phyloP scores from a whole-genome alignment of 2,113 vertebrate genomes.

The Ictalurus furcatus region DNA sequence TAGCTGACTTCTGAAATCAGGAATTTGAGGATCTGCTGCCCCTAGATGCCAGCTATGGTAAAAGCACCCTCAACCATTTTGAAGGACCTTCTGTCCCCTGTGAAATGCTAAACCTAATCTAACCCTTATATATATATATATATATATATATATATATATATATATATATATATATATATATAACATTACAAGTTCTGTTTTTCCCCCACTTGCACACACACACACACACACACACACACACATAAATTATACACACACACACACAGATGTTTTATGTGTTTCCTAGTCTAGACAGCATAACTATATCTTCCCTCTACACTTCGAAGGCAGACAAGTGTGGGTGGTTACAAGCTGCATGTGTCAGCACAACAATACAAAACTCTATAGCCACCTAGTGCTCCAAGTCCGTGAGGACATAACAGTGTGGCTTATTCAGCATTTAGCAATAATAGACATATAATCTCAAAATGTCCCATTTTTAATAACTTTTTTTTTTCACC shows the following conservation, averaged over 20 bases:
- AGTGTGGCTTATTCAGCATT: constrained; percentile 18
- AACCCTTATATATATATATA: too few species aligned
- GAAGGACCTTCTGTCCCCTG: constrained; percentile 1
- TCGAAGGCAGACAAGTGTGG: background rate
- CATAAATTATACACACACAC: background rate
- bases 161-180: too few species aligned
- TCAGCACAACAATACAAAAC: constrained; percentile 17
- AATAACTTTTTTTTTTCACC: background rate
- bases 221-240: background rate
- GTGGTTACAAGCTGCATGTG: constrained; percentile 1
- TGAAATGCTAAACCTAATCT: background rate
- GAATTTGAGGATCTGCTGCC: constrained; percentile 45
- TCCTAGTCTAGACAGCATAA: constrained; percentile 13
- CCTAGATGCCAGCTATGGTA: constrained; percentile 3
- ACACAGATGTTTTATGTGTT: constrained; percentile 11
- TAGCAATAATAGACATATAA: background rate
- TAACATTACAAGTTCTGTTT: background rate
- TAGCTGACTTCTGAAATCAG: constrained; percentile 8
- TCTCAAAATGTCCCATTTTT: background rate
- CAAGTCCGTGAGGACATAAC: background rate
- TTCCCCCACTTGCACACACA: background rate
- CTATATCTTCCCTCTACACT: constrained; percentile 16
- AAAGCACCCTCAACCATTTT: constrained; percentile 24
- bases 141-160: too few species aligned
- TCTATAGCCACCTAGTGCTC: background rate